Evolutionary conservation across 2,113 vertebrate species (phyloP), one percentile per base, ranked within the genome.

Genomic region (Mus spicilegus): DNA sequence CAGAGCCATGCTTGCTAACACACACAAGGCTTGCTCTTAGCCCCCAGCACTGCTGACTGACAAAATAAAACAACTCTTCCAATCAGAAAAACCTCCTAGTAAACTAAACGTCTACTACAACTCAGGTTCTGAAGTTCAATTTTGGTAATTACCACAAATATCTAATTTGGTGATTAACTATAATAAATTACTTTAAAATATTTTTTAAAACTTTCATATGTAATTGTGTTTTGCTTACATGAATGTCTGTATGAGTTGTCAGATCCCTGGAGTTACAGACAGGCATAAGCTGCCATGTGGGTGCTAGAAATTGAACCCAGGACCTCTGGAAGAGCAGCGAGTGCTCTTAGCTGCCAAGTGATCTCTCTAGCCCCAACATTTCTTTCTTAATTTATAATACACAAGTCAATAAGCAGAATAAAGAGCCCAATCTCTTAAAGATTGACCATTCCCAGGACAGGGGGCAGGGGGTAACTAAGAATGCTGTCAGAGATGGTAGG

Each of bases 131-230:
- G 39, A 89, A 58, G 30, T 85, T 69, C 94, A 92, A 77, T 90
- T 26, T 28, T 73, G 17, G 70, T 80, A 49, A 49, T 49, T 49
- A 49, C 49, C 49, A 49, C 7, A 5, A 49, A 49, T 49, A 49
- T 97, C 92, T 94, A 89, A 75, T 84, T 56, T 94, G 4, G 19
- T 89, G 73, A 96, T 36, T 72, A 80, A 69, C 11, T 19, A n/a
- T 49, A 42, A 67, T n/a, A 70, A 16, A n/a, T 1, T 42, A 28
- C 39, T 30, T 56, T 81, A 10, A 17, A 73, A 73, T 22, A 17
- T 39, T 82, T 84, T 1, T 16, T 10, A 54, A 77, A 78, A 80
- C 54, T 4, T 26, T 63, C 11, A 12, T 61, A 61, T 39, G 3
- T 3, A n/a, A 16, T 61, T 8, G 22, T 39, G 24, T 39, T 61